A percentile compares a stretch with the other conserved stretches of the same genome.
Conservation (phyloP, 2,113 vertebrate genomes). For the Hemicordylus capensis region DNA sequence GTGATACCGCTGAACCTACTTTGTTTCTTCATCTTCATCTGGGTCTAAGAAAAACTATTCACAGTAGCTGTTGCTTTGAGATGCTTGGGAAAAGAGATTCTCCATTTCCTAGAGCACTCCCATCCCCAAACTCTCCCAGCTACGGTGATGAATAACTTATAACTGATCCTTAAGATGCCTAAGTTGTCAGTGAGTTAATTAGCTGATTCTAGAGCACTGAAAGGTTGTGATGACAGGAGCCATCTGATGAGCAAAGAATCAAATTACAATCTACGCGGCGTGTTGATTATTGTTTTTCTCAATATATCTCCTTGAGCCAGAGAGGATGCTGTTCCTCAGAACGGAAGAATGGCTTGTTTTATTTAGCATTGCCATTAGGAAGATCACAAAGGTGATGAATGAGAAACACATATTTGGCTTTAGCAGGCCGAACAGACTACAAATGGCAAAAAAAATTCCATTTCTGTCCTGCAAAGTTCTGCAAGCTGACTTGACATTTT, state of each 20-base stretch:
- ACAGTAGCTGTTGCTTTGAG: too few species aligned
- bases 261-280: background rate
- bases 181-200: background rate
- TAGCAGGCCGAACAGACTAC: background rate
- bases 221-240: background rate
- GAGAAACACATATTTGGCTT: background rate
- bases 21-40: too few species aligned
- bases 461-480: too few species aligned
- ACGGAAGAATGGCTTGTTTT: background rate
- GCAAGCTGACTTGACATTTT: background rate
- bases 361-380: background rate
- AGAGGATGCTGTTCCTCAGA: background rate
- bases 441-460: background rate
- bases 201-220: background rate
- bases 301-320: background rate
- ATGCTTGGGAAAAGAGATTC: too few species aligned
- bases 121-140: background rate
- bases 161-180: background rate
- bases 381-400: conserved; percentile 12
- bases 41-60: too few species aligned
- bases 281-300: conserved; percentile 10
- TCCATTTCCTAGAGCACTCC: background rate
- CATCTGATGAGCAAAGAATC: background rate
- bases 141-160: background rate
- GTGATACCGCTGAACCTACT: too few species aligned